Evolutionary conservation across 2,888 invertebrate species (phyloP).

Genomic region (Tryphoninae sp.): DNA sequence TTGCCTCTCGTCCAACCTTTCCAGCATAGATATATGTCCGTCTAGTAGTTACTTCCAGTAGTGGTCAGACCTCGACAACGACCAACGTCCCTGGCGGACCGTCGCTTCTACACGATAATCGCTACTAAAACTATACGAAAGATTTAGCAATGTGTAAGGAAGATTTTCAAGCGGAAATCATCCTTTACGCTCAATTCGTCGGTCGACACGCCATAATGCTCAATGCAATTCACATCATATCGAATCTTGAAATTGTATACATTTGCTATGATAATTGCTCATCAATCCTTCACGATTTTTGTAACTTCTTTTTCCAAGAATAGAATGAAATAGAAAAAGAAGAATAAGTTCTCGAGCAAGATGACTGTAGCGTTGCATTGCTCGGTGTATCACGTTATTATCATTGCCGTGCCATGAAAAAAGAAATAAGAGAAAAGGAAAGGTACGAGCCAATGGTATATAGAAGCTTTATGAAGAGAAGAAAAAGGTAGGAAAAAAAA

Average conservation of each 20-base stretch:
- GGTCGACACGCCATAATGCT: too few relatives aligned
- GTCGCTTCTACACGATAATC: neutral
- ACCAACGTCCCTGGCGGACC: neutral
- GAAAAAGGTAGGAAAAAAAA: conserved; percentile 56
- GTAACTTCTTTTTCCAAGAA: too few relatives aligned
- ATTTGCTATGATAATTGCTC: too few relatives aligned
- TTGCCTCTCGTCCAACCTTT: conserved; percentile 4
- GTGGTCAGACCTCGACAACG: conserved; percentile 35
- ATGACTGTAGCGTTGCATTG: neutral
- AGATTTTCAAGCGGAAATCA: neutral
- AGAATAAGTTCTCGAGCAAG: neutral
- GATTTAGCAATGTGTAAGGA: neutral
- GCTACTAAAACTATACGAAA: neutral
- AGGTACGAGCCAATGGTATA: neutral
- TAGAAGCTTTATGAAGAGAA: conserved; percentile 34
- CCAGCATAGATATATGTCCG: neutral
- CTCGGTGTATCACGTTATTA: conserved; percentile 18
- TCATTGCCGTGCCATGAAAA: conserved; percentile 9
- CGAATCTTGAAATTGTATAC: too few relatives aligned
- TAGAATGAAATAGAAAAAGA: neutral
- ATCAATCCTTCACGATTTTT: too few relatives aligned
- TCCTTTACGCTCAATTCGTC: too few relatives aligned
- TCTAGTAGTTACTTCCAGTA: conserved; percentile 38
- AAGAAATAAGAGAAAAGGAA: neutral
- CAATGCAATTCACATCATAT: too few relatives aligned